Evolutionary conservation across 2,888 invertebrate genomes (phyloP), one percentile per base, ranked within the genome.

Genomic region (Lithophane semibrunnea): DNA sequence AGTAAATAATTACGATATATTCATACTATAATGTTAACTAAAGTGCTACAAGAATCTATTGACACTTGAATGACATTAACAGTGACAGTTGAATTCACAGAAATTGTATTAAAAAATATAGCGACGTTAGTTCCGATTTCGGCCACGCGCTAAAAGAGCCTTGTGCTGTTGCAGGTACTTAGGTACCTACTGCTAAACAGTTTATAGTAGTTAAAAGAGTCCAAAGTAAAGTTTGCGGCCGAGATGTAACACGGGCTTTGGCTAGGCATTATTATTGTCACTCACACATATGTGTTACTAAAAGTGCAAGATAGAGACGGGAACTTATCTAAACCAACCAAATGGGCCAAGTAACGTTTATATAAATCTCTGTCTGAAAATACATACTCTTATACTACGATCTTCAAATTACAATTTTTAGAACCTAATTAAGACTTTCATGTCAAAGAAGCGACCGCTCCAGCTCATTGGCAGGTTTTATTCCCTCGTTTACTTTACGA

Each of bases 401-500:
- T 42, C 52, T 47, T 54, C 9, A 75, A 67, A 58, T 77, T 58
- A 18, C 37, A 77, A 68, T 42, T 44, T 52, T 47, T n/a, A 21
- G 16, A 9, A 2, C 63, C n/a, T 63, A 70, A 69, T 78, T 66
- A 61, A n/a, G 42, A 16, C 13, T 68, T 67, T 54, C n/a, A 63
- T 42, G 49, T 64, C 54, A 56, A 60, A 44, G 60, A 71, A 65
- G 24, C 29, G 37, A 44, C 49, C 7, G 42, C 65, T 2, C 13
- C 56, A 70, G 54, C 54, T 75, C 71, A 68, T 84, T 71, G 66
- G 21, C 24, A 61, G 37, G 58, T 80, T 82, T 80, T 75, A 84
- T 61, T 8, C 5, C 64, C 67, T 75, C 81, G 80, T 82, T 84
- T 64, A 16, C 42, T 82, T 82, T 80, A 82, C 68, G 85, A 68